Base-by-base conservation (phyloP, 2,113 vertebrate genomes). In the Xiphias gladius region DNA sequence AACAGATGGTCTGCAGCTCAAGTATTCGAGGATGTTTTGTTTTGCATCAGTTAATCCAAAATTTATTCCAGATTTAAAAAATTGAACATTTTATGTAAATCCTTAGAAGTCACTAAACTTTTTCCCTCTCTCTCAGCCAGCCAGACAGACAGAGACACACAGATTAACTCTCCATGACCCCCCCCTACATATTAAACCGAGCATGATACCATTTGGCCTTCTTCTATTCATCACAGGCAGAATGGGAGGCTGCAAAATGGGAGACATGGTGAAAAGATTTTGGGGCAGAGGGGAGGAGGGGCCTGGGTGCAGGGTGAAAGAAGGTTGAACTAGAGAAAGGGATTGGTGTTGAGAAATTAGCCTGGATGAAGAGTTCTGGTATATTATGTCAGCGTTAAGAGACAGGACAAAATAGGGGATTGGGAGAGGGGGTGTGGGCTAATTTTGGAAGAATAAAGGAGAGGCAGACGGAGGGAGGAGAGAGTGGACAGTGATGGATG, bases 331-430 rank as follows among this genome's bases (percentile, higher is more conserved):
- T 46, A 80, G 46, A 93, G 91, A 92, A 93, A 94, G 79, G 73
- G 79, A 68, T 88, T 91, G 89, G 86, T 88, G 91, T 89, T 89
- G 86, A 90, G 92, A 94, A 94, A 94, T 94, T 94, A 94, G 92
- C 85, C 87, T 80, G 88, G 86, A 93, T 94, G 91, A 95, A 94
- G 92, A 92, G 92, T 73, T 58, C 66, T 78, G 89, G 93, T 95
- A 89, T 93, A 95, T 94, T 93, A 95, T 94, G 94, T 92, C 88
- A 81, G 81, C 70, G 52, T 93, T 92, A 89, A 89, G 91, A 89
- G 89, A 90, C 83, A 59, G 71, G 61, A 65, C 69, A 79, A 76
- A 88, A 88, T 68, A 30, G 86, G 67, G 63, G 58, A 55, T 9
- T 24, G 58, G 61, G 28, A 16, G 55, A 76, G 71, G 87, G 89